Conservation (phyloP, 1,140 invertebrate genomes). For the Pantala flavescens region DNA sequence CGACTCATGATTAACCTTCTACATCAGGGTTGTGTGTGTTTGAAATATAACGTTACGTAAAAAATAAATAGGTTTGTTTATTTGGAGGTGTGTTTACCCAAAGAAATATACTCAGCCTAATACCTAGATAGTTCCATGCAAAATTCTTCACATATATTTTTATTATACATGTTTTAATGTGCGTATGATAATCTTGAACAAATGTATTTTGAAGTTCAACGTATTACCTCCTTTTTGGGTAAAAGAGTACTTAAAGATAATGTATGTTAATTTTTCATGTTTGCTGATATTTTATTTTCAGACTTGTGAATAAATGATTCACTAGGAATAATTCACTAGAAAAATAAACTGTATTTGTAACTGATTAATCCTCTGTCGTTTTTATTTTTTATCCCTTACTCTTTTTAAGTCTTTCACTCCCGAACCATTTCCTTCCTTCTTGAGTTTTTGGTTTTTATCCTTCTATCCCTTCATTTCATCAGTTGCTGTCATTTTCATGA, state of each 20-base stretch:
- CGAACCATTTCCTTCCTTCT: too few relatives aligned
- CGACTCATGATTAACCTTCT: conserved; percentile 21
- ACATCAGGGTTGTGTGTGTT: conserved; percentile 25
- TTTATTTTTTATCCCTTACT: background rate
- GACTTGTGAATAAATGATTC: conserved; percentile 36
- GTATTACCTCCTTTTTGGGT: conserved; percentile 30
- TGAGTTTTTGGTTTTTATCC: too few relatives aligned
- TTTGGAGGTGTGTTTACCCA: conserved; percentile 24
- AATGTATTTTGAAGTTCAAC: conserved; percentile 34
- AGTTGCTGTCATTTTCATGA: too few relatives aligned
- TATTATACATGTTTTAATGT: conserved; percentile 35
- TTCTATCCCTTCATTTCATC: too few relatives aligned
- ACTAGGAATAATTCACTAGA: conserved; percentile 25
- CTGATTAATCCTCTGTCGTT: conserved; percentile 15
- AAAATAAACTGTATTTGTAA: conserved; percentile 26
- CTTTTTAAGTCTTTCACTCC: too few relatives aligned
- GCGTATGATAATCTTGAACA: conserved; percentile 32
- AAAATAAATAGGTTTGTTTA: conserved; percentile 25
- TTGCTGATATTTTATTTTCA: conserved; percentile 34
- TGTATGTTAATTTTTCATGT: conserved; percentile 35
- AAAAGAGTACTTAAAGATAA: conserved; percentile 30
- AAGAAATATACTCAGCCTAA: conserved; percentile 25
- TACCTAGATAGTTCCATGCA: conserved; percentile 32
- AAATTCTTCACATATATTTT: conserved; percentile 35
- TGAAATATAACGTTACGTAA: conserved; percentile 21